phyloP scores from a whole-genome alignment of 2,888 invertebrate species.

The Xestia c-nigrum region DNA sequence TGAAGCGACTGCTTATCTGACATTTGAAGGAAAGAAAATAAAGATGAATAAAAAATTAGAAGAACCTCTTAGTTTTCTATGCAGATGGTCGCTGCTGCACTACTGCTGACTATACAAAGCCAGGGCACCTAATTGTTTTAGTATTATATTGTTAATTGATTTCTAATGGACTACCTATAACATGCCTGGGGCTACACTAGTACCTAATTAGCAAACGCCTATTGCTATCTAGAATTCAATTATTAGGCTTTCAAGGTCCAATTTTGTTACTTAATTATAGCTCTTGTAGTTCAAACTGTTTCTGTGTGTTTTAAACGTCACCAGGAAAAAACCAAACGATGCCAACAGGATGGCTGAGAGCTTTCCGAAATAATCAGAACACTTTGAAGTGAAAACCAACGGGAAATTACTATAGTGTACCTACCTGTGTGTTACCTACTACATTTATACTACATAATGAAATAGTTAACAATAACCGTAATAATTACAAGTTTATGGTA shows the following conservation, averaged over 20 bases:
- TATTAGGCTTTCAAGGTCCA: conserved; percentile 14
- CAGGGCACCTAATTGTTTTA: neutral
- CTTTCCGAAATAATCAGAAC: too few species aligned
- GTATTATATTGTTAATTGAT: neutral
- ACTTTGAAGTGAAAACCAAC: neutral
- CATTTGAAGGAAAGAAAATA: too few species aligned
- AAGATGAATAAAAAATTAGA: too few species aligned
- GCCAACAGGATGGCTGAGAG: neutral
- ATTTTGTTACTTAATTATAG: neutral
- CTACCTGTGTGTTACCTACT: neutral
- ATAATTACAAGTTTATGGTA: neutral
- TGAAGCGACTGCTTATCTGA: too few species aligned
- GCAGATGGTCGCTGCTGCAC: neutral
- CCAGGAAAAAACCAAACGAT: neutral
- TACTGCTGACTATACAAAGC: neutral
- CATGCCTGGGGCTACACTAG: neutral
- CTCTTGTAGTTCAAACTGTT: neutral
- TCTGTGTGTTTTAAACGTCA: neutral
- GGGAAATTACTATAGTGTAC: neutral
- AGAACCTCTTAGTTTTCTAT: neutral
- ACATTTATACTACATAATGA: too few species aligned
- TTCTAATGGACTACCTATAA: neutral
- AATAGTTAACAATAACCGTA: conserved; percentile 1
- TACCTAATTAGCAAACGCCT: conserved; percentile 3
- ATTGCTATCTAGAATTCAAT: neutral